Percentiles rank a stretch among this genome's conserved stretches.
Evolutionary conservation across 2,113 vertebrate species (phyloP).

Genomic region (Elachura formosa): DNA sequence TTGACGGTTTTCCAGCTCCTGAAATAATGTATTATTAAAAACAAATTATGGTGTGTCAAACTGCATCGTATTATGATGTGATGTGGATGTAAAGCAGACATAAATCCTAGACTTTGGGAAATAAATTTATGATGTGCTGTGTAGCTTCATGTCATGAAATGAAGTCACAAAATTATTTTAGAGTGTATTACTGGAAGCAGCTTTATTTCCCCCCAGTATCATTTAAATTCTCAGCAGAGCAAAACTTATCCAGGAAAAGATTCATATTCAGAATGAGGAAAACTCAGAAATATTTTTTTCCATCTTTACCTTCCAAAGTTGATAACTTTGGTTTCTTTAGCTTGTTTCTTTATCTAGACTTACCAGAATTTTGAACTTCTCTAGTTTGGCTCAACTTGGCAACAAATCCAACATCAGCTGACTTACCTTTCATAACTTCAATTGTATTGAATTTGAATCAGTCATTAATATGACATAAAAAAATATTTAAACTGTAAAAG

Average conservation of each 20-base stretch:
- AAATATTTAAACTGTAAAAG: not conserved
- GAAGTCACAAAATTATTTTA: constrained; percentile 2
- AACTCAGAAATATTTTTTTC: not conserved
- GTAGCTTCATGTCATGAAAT: not conserved
- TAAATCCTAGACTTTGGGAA: constrained; percentile 8
- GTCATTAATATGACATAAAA: not conserved
- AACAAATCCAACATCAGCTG: not conserved
- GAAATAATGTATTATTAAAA: constrained; percentile 35
- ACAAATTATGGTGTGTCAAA: not conserved
- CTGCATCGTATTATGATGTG: not conserved
- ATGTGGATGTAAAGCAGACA: constrained; percentile 3
- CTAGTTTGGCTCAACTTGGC: not conserved
- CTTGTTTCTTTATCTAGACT: not conserved
- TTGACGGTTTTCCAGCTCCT: not conserved
- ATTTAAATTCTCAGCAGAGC: not conserved
- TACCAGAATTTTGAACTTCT: not conserved
- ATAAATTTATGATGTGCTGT: not conserved
- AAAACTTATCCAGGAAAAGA: not conserved
- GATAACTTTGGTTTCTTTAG: not conserved
- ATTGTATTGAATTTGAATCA: not conserved
- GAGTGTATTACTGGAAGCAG: not conserved
- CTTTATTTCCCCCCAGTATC: not conserved
- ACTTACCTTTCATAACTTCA: not conserved
- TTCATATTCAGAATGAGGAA: not conserved
- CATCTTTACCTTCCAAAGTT: not conserved